Conservation (phyloP, 1,140 invertebrate species). For the Myzus persicae region DNA sequence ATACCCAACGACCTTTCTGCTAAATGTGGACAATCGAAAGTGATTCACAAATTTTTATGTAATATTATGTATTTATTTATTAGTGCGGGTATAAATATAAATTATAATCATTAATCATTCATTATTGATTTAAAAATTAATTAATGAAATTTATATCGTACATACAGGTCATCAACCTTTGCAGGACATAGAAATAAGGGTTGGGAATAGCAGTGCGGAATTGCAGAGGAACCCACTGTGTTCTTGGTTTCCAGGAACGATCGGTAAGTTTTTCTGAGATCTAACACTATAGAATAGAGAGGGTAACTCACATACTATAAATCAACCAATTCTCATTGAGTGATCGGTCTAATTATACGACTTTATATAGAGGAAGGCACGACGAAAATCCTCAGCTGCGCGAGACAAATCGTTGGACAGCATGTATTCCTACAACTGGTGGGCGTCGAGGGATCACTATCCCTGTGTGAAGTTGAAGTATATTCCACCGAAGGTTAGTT, state of each 20-base stretch:
- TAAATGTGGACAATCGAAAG: not conserved
- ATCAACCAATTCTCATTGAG: too few relatives aligned
- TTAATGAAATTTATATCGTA: conserved; percentile 29
- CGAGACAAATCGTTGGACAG: conserved; percentile 81
- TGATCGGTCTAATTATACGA: not conserved
- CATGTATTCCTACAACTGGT: conserved; percentile 89
- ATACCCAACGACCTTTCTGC: not conserved
- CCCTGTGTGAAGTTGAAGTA: conserved; percentile 89
- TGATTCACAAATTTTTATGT: not conserved
- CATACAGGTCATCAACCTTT: conserved; percentile 82
- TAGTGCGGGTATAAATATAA: not conserved
- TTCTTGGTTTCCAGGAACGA: conserved; percentile 91
- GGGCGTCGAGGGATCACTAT: conserved; percentile 87
- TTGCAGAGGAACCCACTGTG: conserved; percentile 87
- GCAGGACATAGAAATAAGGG: conserved; percentile 88
- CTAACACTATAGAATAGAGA: not conserved
- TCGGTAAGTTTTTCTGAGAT: conserved; percentile 70
- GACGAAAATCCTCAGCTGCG: conserved; percentile 89
- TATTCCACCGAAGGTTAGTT: conserved; percentile 85
- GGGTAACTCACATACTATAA: not conserved
- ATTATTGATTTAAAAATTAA: not conserved
- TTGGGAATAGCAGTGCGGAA: conserved; percentile 87
- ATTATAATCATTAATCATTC: not conserved
- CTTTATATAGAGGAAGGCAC: conserved; percentile 78
- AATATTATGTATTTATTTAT: not conserved